A percentile compares a stretch with the other conserved stretches of the same genome.
Conservation (phyloP, 2,888 invertebrate genomes). For the Polydrusus tereticollis region DNA sequence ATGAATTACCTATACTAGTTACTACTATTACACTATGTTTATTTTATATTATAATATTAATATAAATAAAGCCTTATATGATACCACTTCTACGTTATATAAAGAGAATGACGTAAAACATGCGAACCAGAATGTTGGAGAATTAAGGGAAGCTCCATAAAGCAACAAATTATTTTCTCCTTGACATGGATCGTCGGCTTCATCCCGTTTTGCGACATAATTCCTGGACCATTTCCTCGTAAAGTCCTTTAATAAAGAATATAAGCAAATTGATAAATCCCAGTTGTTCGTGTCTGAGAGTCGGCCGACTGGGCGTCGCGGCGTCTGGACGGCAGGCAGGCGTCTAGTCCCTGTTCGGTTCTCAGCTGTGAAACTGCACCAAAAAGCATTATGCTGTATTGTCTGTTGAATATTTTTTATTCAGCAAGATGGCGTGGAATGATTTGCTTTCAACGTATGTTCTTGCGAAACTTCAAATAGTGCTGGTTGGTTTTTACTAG, state of each 20-base stretch:
- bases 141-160: slow-evolving; percentile 21
- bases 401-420: slow-evolving; percentile 9
- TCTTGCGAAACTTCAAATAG: too few relatives aligned
- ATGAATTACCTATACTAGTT: too few relatives aligned
- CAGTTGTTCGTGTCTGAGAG: slow-evolving; percentile 55
- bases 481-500: too few relatives aligned
- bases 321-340: slow-evolving; percentile 62
- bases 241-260: slow-evolving; percentile 56
- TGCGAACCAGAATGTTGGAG: not conserved
- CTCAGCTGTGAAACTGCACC: slow-evolving; percentile 61
- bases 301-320: slow-evolving; percentile 56
- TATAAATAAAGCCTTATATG: not conserved
- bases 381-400: slow-evolving; percentile 59
- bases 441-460: not conserved
- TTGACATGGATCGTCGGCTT: slow-evolving; percentile 14
- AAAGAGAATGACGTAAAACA: slow-evolving; percentile 6
- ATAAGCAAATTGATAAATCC: slow-evolving; percentile 58
- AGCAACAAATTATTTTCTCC: slow-evolving; percentile 38
- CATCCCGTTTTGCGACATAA: slow-evolving; percentile 33
- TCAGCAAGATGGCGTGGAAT: not conserved
- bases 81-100: not conserved
- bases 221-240: slow-evolving; percentile 42
- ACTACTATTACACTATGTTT: too few relatives aligned
- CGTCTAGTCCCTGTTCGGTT: slow-evolving; percentile 61
- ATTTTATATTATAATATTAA: too few relatives aligned